phyloP scores from a whole-genome alignment of 2,797 vertebrate genomes.

The Oreochromis mossambicus region DNA sequence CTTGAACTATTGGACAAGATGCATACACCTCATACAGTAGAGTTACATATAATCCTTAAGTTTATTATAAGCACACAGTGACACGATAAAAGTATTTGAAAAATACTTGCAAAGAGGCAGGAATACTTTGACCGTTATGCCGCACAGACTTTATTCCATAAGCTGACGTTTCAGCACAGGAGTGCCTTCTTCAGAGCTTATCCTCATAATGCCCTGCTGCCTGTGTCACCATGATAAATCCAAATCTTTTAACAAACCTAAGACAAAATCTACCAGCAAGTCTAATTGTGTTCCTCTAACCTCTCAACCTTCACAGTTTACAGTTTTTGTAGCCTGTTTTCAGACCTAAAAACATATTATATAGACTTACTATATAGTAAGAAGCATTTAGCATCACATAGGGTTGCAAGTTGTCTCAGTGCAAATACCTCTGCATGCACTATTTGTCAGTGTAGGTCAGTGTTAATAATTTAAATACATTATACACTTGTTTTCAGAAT shows the following conservation, averaged over 20 bases:
- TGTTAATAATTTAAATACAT: neutral
- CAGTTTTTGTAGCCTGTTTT: neutral
- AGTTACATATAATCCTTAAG: neutral
- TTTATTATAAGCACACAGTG: neutral
- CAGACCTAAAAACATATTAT: neutral
- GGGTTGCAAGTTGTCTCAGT: neutral
- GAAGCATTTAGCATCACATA: neutral
- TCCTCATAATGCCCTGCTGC: neutral
- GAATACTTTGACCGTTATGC: neutral
- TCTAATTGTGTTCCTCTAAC: neutral
- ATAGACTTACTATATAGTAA: neutral
- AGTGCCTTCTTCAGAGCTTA: neutral
- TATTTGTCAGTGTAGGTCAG: neutral
- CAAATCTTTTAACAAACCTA: neutral
- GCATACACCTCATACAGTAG: neutral
- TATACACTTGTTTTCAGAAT: neutral
- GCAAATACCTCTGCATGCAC: rapidly evolving
- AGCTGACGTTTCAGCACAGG: neutral
- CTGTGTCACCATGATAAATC: neutral
- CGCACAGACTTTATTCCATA: neutral
- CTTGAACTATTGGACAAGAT: neutral
- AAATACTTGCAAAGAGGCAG: neutral
- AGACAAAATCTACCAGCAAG: neutral
- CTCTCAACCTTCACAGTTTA: neutral
- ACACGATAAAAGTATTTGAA: neutral